Conservation (phyloP, 2,113 vertebrate species). For the Pseudopipra pipra region DNA sequence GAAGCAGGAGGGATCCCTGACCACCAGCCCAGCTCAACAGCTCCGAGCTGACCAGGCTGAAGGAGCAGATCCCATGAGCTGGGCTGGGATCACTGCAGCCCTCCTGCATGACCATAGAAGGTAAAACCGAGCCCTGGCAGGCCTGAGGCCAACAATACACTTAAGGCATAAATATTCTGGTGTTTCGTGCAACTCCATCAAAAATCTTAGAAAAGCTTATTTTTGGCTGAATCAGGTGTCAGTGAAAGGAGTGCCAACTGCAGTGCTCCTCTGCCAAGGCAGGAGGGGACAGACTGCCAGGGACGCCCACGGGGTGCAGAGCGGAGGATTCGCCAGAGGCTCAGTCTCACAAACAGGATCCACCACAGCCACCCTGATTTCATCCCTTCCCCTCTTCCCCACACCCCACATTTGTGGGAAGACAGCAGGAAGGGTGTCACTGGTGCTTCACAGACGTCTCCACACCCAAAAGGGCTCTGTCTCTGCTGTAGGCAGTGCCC, state of each 20-base stretch:
- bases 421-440: neutral
- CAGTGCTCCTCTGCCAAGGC: neutral
- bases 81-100: neutral
- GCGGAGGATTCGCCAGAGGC: neutral
- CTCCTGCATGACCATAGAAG: neutral
- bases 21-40: neutral
- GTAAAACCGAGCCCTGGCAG: neutral
- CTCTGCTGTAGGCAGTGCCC: neutral
- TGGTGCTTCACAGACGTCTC: neutral
- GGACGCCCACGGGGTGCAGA: rapidly evolving
- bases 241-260: neutral
- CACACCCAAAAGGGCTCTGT: rapidly evolving
- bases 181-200: neutral
- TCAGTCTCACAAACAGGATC: neutral
- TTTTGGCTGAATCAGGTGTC: neutral
- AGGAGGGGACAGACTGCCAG: neutral
- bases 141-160: neutral
- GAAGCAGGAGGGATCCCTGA: neutral
- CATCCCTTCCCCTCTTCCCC: neutral
- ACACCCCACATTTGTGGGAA: neutral
- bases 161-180: neutral
- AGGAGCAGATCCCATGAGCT: neutral
- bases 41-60: neutral
- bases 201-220: neutral
- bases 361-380: neutral